A percentile compares a stretch with the other conserved stretches of the same genome.
Evolutionary conservation across 2,113 vertebrate species (phyloP).

Genomic region (Cettia cetti): DNA sequence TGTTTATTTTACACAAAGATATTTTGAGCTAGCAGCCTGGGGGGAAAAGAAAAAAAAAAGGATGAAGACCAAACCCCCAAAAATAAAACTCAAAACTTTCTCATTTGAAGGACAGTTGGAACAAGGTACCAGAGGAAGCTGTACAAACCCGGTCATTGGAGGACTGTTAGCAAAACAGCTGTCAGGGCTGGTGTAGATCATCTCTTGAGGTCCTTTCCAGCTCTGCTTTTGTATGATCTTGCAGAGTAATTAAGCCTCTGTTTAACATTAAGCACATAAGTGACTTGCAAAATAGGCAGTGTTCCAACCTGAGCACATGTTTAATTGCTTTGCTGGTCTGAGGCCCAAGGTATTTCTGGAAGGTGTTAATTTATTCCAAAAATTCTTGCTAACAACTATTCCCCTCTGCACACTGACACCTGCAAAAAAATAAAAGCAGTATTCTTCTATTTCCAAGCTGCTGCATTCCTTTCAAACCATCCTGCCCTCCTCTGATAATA

Average conservation of each 20-base stretch:
- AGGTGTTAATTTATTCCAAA: constrained; percentile 56
- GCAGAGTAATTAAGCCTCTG: constrained; percentile 35
- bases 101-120: neutral
- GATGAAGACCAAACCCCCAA: neutral
- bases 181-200: neutral
- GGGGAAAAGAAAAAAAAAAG: neutral
- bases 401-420: constrained; percentile 25
- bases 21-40: neutral
- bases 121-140: neutral
- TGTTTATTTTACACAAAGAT: neutral
- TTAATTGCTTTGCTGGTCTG: constrained; percentile 46
- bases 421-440: constrained; percentile 33
- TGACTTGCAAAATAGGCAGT: neutral
- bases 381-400: constrained; percentile 37
- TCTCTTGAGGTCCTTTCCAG: constrained; percentile 3
- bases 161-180: neutral
- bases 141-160: neutral
- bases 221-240: neutral
- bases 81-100: neutral
- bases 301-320: neutral
- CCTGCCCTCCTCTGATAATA: constrained; percentile 33
- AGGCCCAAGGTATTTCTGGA: constrained; percentile 33
- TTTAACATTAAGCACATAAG: neutral
- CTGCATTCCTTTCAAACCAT: constrained; percentile 39
- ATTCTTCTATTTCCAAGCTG: constrained; percentile 40